Conservation (phyloP, 2,113 vertebrate genomes). For the Rissa tridactyla region DNA sequence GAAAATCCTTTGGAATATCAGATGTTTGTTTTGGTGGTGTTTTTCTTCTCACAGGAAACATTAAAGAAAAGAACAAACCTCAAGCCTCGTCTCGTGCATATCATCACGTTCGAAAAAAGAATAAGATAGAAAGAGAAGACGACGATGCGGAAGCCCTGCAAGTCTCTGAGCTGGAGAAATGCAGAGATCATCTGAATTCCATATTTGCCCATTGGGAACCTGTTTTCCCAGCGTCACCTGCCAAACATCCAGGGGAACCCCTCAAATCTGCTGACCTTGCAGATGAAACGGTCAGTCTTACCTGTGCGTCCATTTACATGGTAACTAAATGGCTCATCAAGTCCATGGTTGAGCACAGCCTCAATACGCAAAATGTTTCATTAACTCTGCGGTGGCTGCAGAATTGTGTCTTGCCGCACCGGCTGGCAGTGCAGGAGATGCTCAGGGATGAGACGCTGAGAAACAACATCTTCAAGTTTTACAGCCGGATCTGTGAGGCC, state of each 20-base stretch:
- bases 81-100: background rate
- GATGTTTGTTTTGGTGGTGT: background rate
- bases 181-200: constrained; percentile 73
- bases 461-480: constrained; percentile 78
- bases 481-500: constrained; percentile 62
- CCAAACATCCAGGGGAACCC: background rate
- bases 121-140: background rate
- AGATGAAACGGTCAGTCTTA: background rate
- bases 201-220: constrained; percentile 84
- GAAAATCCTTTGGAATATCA: background rate
- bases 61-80: constrained; percentile 73
- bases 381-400: constrained; percentile 78
- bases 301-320: constrained; percentile 1
- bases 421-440: constrained; percentile 7
- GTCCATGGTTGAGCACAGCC: constrained; percentile 58
- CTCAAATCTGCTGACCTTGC: background rate
- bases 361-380: background rate
- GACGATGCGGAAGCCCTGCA: background rate
- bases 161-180: constrained; percentile 50
- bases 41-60: constrained; percentile 68
- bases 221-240: background rate
- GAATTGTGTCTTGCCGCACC: constrained; percentile 51
- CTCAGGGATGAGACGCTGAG: constrained; percentile 63
- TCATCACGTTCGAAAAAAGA: constrained; percentile 39
- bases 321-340: constrained; percentile 79